Percentiles rank a stretch among this genome's conserved stretches.
phyloP scores from a whole-genome alignment of 2,113 vertebrate genomes.

The Xenopus borealis region DNA sequence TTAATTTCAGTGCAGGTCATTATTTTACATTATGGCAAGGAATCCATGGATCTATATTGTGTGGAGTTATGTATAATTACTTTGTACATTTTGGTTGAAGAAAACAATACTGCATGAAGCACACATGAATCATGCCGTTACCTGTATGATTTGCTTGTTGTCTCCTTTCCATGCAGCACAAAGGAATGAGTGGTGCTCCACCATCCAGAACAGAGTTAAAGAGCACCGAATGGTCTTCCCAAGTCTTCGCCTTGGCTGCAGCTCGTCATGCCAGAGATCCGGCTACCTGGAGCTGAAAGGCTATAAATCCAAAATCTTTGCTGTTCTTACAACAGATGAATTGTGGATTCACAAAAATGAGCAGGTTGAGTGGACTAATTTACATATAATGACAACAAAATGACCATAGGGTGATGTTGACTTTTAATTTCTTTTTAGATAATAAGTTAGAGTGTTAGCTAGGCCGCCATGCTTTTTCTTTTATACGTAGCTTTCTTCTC shows the following conservation, averaged over 20 bases:
- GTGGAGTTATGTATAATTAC: too few relatives aligned
- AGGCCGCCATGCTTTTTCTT: not conserved
- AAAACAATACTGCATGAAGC: too few relatives aligned
- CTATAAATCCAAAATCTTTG: slow-evolving; percentile 86
- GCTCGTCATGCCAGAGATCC: slow-evolving; percentile 72
- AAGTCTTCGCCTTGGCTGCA: slow-evolving; percentile 66
- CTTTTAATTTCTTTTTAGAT: too few relatives aligned
- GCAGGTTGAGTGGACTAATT: slow-evolving; percentile 68
- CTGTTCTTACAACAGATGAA: slow-evolving; percentile 80
- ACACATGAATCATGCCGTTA: not conserved
- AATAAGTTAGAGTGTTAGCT: too few relatives aligned
- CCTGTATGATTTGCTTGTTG: not conserved
- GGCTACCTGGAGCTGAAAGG: slow-evolving; percentile 88
- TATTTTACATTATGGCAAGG: too few relatives aligned
- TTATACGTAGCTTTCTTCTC: not conserved
- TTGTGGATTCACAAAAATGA: slow-evolving; percentile 95
- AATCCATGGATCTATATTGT: too few relatives aligned
- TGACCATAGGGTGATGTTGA: too few relatives aligned
- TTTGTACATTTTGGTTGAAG: too few relatives aligned
- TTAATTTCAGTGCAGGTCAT: too few relatives aligned
- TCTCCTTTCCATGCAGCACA: slow-evolving; percentile 62
- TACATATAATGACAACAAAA: too few relatives aligned
- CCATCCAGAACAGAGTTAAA: slow-evolving; percentile 79
- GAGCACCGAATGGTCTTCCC: slow-evolving; percentile 77
- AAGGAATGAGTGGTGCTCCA: slow-evolving; percentile 80